Evolutionary conservation across 1,140 invertebrate species (phyloP).

Genomic region (Matsumurasca onukii): DNA sequence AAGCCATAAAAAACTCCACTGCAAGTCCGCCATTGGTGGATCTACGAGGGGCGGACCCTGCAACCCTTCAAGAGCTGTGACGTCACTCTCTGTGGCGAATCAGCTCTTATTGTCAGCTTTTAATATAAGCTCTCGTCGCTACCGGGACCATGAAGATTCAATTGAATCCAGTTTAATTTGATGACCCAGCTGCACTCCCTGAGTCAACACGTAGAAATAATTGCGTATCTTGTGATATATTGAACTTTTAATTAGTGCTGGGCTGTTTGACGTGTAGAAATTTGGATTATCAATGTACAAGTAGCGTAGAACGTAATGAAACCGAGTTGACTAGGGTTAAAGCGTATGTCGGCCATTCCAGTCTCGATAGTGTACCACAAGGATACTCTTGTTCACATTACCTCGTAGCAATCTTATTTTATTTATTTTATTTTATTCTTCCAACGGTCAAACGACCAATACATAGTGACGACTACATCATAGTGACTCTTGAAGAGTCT

Average conservation of each 20-base stretch:
- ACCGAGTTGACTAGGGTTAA: too few relatives aligned
- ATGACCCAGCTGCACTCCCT: slow-evolving; percentile 10
- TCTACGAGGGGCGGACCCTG: background rate
- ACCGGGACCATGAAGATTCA: slow-evolving; percentile 24
- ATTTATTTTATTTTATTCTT: too few relatives aligned
- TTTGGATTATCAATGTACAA: too few relatives aligned
- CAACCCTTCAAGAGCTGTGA: background rate
- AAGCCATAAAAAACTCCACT: background rate
- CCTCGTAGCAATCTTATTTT: too few relatives aligned
- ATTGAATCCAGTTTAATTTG: slow-evolving; percentile 25
- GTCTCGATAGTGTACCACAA: too few relatives aligned
- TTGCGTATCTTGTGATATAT: slow-evolving; percentile 3
- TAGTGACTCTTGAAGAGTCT: too few relatives aligned
- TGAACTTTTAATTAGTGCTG: slow-evolving; percentile 8
- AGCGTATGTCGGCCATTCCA: too few relatives aligned
- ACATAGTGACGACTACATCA: too few relatives aligned
- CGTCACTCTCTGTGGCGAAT: slow-evolving; percentile 4
- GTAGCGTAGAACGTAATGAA: too few relatives aligned
- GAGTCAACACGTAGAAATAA: background rate
- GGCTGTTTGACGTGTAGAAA: too few relatives aligned
- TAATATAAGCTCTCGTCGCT: background rate
- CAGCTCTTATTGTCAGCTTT: background rate
- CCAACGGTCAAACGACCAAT: too few relatives aligned
- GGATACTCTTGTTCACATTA: too few relatives aligned
- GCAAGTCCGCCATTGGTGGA: background rate